Base-by-base conservation (phyloP, 2,797 vertebrate species). In the Labeo calbasu region DNA sequence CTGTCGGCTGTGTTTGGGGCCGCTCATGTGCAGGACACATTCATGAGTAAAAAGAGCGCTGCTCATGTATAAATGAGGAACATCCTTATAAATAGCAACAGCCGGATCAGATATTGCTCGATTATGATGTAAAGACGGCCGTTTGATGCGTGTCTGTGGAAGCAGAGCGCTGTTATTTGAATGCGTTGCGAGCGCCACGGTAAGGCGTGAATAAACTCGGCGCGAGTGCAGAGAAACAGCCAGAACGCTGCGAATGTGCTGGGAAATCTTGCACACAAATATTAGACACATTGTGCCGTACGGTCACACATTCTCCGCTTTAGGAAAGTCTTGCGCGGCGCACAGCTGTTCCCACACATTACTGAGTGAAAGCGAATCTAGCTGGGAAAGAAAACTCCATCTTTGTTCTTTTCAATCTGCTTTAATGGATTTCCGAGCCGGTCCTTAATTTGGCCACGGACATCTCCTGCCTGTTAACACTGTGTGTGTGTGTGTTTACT, bases 331-430 rank as follows among this genome's bases (percentile, higher is more conserved):
- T 68, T 59, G 50, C 77, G 82, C 70, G 82, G 77, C 9, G 1
- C 78, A 90, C 93, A 93, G 93, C 93, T 94, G 92, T 92, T 93
- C 84, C 82, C 86, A 88, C 81, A 87, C 87, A 89, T 94, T 92
- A 93, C 87, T 79, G 83, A 82, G 87, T 91, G 92, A 93, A 93
- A 93, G 89, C 83, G 65, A 90, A 92, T 92, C 89, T 91, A 92
- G 68, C 92, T 92, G 93, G 88, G 91, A 93, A 93, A 92, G 78
- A 84, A 85, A 83, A 65, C 79, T 63, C 61, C 73, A 87, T 53
- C 85, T 90, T 92, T 91, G 87, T 93, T 93, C 88, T 90, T 88
- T 72, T 85, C 88, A 88, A 77, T 86, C 87, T 88, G 79, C 77
- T 79, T 88, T 87, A 89, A 92, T 87, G 88, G 88, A 91, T 89